Evolutionary conservation across 2,113 vertebrate species (phyloP).

Genomic region (Mirza zaza): DNA sequence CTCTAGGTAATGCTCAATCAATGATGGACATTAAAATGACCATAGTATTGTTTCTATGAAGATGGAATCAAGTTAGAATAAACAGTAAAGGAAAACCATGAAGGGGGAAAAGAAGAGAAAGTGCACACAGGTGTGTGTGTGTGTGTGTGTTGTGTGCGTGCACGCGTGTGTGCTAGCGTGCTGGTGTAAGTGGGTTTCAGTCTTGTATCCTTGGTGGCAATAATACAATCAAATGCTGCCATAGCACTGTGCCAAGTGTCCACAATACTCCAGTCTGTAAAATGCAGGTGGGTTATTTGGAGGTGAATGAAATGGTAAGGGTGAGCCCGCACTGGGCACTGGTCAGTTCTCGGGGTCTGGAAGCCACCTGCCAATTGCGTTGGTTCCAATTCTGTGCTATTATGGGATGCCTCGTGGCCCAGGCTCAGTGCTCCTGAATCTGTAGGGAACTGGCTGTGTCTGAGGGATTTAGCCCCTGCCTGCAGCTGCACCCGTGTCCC

Average conservation of each 20-base stretch:
- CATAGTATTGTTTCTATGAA: neutral
- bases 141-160: no score
- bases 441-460: neutral
- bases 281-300: neutral
- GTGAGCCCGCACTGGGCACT: neutral
- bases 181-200: neutral
- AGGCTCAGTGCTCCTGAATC: neutral
- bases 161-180: no score
- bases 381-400: neutral
- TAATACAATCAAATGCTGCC: no score
- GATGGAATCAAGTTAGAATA: neutral
- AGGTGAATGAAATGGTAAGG: neutral
- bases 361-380: accelerated
- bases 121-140: neutral
- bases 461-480: neutral
- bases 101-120: neutral
- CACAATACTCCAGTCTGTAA: neutral
- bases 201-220: neutral
- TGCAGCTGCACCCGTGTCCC: neutral
- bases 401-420: neutral
- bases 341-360: neutral
- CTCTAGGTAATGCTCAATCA: neutral
- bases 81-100: neutral
- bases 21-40: neutral
- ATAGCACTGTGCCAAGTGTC: no score